A percentile compares a stretch with the other conserved stretches of the same genome.
Conservation (phyloP, 1,140 invertebrate species). For the Hyphantria cunea region DNA sequence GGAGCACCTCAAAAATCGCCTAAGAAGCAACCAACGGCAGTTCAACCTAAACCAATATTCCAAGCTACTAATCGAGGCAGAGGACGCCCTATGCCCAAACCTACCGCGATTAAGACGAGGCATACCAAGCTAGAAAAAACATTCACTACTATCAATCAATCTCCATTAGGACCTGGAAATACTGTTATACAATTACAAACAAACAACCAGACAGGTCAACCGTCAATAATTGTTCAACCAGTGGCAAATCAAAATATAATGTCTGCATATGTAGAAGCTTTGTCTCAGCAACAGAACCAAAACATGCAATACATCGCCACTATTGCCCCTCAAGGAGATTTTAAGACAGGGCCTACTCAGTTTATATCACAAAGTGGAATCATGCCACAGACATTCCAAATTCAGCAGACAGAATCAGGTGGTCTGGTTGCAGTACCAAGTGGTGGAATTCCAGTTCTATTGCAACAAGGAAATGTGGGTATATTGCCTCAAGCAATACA, state of each 20-base stretch:
- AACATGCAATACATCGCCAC: slow-evolving; percentile 88
- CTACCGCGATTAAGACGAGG: slow-evolving; percentile 71
- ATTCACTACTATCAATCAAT: slow-evolving; percentile 72
- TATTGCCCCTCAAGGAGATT: slow-evolving; percentile 82
- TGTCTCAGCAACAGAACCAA: slow-evolving; percentile 85
- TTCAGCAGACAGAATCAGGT: slow-evolving; percentile 84
- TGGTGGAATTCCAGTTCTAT: slow-evolving; percentile 83
- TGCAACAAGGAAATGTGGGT: slow-evolving; percentile 79
- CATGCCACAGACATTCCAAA: slow-evolving; percentile 84
- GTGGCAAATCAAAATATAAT: slow-evolving; percentile 85
- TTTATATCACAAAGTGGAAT: slow-evolving; percentile 83
- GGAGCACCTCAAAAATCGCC: slow-evolving; percentile 74
- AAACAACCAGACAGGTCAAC: slow-evolving; percentile 77
- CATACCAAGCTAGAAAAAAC: slow-evolving; percentile 78
- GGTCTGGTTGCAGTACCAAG: slow-evolving; percentile 83
- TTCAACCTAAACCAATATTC: slow-evolving; percentile 79
- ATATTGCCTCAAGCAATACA: slow-evolving; percentile 77
- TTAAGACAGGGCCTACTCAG: slow-evolving; percentile 81
- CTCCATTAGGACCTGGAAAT: slow-evolving; percentile 66
- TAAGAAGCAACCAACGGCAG: slow-evolving; percentile 72
- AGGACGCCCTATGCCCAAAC: slow-evolving; percentile 74
- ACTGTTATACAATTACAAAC: slow-evolving; percentile 79
- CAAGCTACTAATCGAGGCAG: slow-evolving; percentile 70
- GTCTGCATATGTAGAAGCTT: slow-evolving; percentile 87
- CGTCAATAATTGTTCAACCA: slow-evolving; percentile 86